phyloP scores from a whole-genome alignment of 2,797 vertebrate species.

The Periparus ater region DNA sequence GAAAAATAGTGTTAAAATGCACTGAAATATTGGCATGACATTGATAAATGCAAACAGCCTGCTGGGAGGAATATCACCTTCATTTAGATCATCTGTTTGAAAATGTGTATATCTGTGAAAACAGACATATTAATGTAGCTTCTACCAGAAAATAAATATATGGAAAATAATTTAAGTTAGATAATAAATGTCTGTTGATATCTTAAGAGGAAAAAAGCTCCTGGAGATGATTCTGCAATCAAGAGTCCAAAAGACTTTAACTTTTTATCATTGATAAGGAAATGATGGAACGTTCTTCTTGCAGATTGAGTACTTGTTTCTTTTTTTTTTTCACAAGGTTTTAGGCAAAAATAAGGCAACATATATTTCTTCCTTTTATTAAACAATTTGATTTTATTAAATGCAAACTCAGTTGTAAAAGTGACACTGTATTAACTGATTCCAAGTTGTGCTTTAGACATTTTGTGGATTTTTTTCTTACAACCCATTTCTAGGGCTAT shows the following conservation, averaged over 20 bases:
- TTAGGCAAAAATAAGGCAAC: not conserved
- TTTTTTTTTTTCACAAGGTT: not conserved
- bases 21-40: conserved; percentile 64
- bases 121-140: conserved; percentile 8
- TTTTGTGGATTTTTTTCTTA: not conserved
- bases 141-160: not conserved
- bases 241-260: not conserved
- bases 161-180: not conserved
- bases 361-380: not conserved
- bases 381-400: not conserved
- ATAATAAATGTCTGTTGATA: not conserved
- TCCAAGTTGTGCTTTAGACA: not conserved
- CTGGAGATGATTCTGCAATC: not conserved
- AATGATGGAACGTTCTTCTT: not conserved
- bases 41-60: conserved; percentile 70
- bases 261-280: not conserved
- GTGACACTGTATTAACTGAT: not conserved
- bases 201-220: not conserved
- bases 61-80: conserved; percentile 64
- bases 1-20: conserved; percentile 66
- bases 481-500: not conserved
- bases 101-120: conserved; percentile 45
- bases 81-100: conserved; percentile 62
- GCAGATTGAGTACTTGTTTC: not conserved
- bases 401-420: not conserved